These are phyloP conservation scores for Ardeotis arabs DNA, from an alignment of 2,113 vertebrate genomes.

Conservation along the genomic window DNA sequence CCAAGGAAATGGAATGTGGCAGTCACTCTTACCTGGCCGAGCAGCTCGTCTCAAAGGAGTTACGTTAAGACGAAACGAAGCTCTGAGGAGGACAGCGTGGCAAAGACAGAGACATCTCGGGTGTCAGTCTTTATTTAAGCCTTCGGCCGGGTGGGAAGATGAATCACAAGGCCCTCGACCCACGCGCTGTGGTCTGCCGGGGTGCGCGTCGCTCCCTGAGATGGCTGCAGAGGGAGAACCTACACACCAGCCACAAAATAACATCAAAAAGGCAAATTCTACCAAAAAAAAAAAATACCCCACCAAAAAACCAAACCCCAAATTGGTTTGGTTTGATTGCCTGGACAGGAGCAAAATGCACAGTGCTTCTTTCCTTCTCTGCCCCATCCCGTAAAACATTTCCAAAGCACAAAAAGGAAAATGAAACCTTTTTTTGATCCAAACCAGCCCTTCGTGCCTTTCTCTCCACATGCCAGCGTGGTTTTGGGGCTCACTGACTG, in stretches of 20 bases:
- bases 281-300: background rate
- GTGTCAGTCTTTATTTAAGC: background rate
- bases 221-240: background rate
- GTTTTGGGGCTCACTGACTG: background rate
- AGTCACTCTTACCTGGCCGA: background rate
- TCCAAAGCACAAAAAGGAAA: background rate
- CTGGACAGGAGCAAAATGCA: background rate
- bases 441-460: background rate
- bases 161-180: fast-evolving
- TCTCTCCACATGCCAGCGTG: fast-evolving
- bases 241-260: background rate
- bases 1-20: background rate
- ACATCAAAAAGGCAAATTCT: background rate
- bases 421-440: fast-evolving
- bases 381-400: background rate
- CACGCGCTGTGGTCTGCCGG: background rate
- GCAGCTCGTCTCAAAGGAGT: background rate
- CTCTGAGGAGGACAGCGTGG: fast-evolving
- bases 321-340: background rate
- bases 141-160: too few species aligned
- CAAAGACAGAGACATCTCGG: background rate
- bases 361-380: background rate
- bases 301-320: background rate
- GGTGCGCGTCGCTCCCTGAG: background rate
- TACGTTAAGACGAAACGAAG: fast-evolving